These are phyloP conservation scores for Torymus auratus DNA, from an alignment of 2,888 invertebrate genomes.

Conservation along the genomic window DNA sequence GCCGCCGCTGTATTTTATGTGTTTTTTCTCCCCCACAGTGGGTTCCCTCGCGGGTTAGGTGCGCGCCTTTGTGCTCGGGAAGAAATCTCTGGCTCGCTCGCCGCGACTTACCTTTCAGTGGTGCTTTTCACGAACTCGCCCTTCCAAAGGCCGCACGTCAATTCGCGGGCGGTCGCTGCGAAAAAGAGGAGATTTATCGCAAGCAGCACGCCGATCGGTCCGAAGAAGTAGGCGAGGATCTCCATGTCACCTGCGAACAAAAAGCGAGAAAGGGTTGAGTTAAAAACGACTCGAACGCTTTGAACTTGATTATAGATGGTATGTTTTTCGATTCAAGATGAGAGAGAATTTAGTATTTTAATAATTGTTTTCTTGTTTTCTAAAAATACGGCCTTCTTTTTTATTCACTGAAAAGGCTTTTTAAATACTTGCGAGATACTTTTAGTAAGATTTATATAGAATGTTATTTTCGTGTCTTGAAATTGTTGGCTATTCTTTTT, in stretches of 20 bases:
- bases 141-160: slow-evolving; percentile 93
- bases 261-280: neutral
- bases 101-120: slow-evolving; percentile 80
- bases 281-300: neutral
- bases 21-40: neutral
- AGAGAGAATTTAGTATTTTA: too few relatives aligned
- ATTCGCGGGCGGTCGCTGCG: slow-evolving; percentile 88
- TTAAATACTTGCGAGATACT: too few relatives aligned
- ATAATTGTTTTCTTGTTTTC: too few relatives aligned
- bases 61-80: slow-evolving; percentile 16
- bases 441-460: too few relatives aligned
- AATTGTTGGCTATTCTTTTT: too few relatives aligned
- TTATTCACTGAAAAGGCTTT: too few relatives aligned
- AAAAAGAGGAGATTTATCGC: slow-evolving; percentile 88
- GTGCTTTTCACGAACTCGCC: slow-evolving; percentile 92
- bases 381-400: too few relatives aligned
- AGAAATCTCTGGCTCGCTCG: slow-evolving; percentile 24
- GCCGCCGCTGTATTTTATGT: neutral
- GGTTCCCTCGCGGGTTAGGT: slow-evolving; percentile 7
- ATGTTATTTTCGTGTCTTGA: too few relatives aligned
- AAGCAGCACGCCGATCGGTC: slow-evolving; percentile 88
- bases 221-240: slow-evolving; percentile 90
- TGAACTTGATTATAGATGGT: too few relatives aligned
- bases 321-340: too few relatives aligned
- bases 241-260: slow-evolving; percentile 82